Conservation (phyloP, 2,113 vertebrate genomes). For the Sturnus vulgaris region DNA sequence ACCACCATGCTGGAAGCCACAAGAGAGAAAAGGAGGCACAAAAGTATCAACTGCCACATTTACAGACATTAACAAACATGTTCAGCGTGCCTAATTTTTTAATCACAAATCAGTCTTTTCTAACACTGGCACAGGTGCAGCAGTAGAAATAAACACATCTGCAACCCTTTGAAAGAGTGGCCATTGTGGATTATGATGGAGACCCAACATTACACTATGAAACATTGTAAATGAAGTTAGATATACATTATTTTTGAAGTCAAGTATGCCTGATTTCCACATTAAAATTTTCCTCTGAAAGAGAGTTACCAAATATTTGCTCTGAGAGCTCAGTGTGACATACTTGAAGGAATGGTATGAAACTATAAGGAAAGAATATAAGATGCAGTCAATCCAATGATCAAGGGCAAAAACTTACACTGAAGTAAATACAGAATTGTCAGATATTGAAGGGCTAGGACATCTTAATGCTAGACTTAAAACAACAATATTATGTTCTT, state of each 20-base stretch:
- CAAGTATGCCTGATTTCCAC: background rate
- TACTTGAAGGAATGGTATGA: background rate
- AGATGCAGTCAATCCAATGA: background rate
- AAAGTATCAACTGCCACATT: background rate
- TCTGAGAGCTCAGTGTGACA: background rate
- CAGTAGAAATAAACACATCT: background rate
- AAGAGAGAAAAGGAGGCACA: background rate
- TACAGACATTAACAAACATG: background rate
- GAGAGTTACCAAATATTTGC: background rate
- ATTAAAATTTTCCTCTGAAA: background rate
- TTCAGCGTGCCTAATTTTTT: background rate
- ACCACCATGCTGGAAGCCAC: background rate
- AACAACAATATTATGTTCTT: background rate
- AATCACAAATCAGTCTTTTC: background rate
- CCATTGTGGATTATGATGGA: background rate
- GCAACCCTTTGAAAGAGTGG: background rate
- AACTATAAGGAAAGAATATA: background rate
- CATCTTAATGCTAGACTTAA: background rate
- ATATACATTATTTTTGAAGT: background rate
- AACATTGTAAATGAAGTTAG: background rate
- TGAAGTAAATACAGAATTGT: background rate
- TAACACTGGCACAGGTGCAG: background rate
- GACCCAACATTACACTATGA: background rate
- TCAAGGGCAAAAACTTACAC: background rate
- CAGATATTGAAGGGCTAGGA: background rate